Percentiles rank a stretch among this genome's conserved stretches.
phyloP scores from a whole-genome alignment of 2,113 vertebrate species.

The Sorex araneus region DNA sequence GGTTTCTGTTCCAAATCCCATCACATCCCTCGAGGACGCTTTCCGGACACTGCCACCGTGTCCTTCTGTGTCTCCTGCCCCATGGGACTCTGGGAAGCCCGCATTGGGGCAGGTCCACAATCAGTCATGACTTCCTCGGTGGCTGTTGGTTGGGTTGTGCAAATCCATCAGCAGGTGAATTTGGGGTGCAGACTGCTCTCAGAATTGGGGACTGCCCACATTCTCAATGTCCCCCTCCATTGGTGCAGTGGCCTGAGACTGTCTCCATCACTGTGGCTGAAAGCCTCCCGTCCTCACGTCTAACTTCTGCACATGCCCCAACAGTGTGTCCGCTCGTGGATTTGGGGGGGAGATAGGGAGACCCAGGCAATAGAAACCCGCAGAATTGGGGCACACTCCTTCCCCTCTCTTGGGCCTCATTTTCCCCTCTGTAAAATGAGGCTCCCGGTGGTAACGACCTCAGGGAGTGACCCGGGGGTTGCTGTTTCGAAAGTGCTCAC shows the following conservation, averaged over 20 bases:
- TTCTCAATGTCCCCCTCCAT: background rate
- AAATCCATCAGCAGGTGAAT: background rate
- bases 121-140: too few relatives aligned
- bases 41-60: background rate
- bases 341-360: background rate
- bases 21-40: background rate
- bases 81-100: rapidly evolving
- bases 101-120: background rate
- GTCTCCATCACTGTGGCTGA: rapidly evolving
- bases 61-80: background rate
- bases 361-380: background rate
- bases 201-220: background rate
- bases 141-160: background rate
- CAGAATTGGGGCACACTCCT: background rate
- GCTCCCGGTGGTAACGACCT: background rate
- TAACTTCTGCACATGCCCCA: background rate
- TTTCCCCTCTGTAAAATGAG: slow-evolving; percentile 10
- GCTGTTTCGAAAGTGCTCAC: slow-evolving; percentile 23
- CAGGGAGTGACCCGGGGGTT: slow-evolving; percentile 9
- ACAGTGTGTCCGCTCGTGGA: too few relatives aligned
- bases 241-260: rapidly evolving
- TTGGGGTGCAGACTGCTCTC: background rate
- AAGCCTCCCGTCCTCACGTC: background rate
- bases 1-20: background rate
- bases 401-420: background rate